These are phyloP conservation scores for Drosophila phalerata DNA, from an alignment of 2,888 invertebrate genomes.

Conservation along the genomic window DNA sequence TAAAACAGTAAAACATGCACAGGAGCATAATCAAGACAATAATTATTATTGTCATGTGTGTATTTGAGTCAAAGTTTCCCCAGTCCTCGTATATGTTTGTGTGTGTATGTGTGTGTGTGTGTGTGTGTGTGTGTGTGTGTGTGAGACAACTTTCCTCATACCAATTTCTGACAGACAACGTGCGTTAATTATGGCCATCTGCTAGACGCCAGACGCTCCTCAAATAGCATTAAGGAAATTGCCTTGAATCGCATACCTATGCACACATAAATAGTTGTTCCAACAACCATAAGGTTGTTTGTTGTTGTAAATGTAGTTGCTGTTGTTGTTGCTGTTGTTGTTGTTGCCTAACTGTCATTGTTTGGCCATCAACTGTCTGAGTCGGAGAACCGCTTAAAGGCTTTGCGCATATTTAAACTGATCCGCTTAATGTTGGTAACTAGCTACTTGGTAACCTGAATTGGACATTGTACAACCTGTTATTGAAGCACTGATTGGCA, in stretches of 20 bases:
- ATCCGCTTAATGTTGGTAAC: constrained; percentile 50
- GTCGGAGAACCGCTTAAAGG: constrained; percentile 70
- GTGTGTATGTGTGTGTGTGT: constrained; percentile 8
- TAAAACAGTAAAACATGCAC: constrained; percentile 70
- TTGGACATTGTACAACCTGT: constrained; percentile 23
- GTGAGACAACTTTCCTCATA: constrained; percentile 24
- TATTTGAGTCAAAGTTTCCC: constrained; percentile 47
- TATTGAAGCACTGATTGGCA: constrained; percentile 53
- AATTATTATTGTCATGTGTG: constrained; percentile 80
- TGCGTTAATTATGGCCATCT: constrained; percentile 80
- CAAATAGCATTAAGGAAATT: constrained; percentile 79
- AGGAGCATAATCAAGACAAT: constrained; percentile 80
- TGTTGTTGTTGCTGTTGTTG: constrained; percentile 17
- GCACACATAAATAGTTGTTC: constrained; percentile 61
- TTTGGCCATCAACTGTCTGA: constrained; percentile 64
- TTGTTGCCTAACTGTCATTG: constrained; percentile 45
- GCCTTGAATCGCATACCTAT: constrained; percentile 73
- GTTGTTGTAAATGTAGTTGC: constrained; percentile 3
- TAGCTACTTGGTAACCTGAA: constrained; percentile 19
- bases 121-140: constrained; percentile 18
- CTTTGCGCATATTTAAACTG: constrained; percentile 67
- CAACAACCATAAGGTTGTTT: neutral
- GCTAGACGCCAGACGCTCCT: constrained; percentile 61
- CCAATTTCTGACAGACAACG: constrained; percentile 64
- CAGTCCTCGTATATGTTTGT: too few species aligned